These are phyloP conservation scores for Bombus pyrosoma DNA, from an alignment of 1,140 invertebrate genomes.

Conservation along the genomic window DNA sequence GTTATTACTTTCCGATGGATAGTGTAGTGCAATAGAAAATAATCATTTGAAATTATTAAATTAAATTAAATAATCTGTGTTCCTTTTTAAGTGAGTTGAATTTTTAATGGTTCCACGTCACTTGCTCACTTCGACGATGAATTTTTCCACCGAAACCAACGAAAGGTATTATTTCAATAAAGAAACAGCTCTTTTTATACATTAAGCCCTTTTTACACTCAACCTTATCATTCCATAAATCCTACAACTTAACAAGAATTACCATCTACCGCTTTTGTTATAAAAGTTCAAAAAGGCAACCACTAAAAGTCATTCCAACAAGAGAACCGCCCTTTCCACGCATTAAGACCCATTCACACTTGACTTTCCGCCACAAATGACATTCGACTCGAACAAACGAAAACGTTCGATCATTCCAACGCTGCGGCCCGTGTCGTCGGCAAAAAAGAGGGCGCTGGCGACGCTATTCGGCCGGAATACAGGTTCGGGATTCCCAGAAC, in stretches of 20 bases:
- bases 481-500: slow-evolving; percentile 32
- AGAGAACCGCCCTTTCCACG: not conserved
- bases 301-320: too few relatives aligned
- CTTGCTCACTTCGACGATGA: too few relatives aligned
- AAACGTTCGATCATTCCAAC: slow-evolving; percentile 1
- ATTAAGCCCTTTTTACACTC: not conserved
- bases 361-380: not conserved
- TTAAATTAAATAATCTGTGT: too few relatives aligned
- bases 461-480: not conserved
- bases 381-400: not conserved
- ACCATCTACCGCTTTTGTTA: not conserved
- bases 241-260: not conserved
- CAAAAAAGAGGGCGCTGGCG: not conserved
- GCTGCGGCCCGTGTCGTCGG: not conserved
- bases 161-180: not conserved
- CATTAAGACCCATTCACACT: slow-evolving; percentile 5
- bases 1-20: too few relatives aligned
- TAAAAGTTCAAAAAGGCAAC: not conserved
- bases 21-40: too few relatives aligned
- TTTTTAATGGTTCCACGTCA: too few relatives aligned
- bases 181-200: not conserved
- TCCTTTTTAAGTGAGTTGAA: too few relatives aligned
- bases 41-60: too few relatives aligned
- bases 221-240: not conserved
- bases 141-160: not conserved